Evolutionary conservation across 2,113 vertebrate species (phyloP).

Genomic region (Toxotes jaculatrix): DNA sequence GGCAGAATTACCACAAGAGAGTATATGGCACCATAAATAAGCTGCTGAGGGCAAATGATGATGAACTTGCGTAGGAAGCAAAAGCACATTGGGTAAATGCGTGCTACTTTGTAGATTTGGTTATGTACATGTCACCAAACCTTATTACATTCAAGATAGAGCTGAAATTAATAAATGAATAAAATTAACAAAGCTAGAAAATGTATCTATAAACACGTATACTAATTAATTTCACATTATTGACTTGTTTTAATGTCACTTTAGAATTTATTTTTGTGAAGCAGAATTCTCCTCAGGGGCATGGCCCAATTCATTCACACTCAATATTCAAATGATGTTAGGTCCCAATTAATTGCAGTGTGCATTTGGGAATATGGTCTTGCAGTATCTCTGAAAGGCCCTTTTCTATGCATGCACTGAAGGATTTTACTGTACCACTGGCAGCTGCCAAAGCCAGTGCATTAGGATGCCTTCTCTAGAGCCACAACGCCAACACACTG

Average conservation of each 20-base stretch:
- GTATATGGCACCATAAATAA: neutral
- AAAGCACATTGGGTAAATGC: neutral
- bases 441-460: neutral
- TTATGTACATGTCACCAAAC: neutral
- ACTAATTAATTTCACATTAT: conserved; percentile 16
- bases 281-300: conserved; percentile 29
- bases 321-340: conserved; percentile 52
- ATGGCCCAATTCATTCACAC: conserved; percentile 30
- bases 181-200: conserved; percentile 1
- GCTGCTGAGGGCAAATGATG: neutral
- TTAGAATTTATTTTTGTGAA: conserved; percentile 18
- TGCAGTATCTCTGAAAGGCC: conserved; percentile 36
- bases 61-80: neutral
- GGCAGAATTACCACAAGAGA: neutral
- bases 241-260: conserved; percentile 43
- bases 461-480: neutral
- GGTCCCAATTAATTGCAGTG: conserved; percentile 45
- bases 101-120: neutral
- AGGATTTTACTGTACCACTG: neutral
- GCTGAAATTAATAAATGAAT: neutral
- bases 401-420: neutral
- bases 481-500: neutral
- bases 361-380: conserved; percentile 44
- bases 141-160: neutral
- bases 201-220: conserved; percentile 7